phyloP scores from a whole-genome alignment of 2,797 vertebrate species.

The Halcyon chelicuti region DNA sequence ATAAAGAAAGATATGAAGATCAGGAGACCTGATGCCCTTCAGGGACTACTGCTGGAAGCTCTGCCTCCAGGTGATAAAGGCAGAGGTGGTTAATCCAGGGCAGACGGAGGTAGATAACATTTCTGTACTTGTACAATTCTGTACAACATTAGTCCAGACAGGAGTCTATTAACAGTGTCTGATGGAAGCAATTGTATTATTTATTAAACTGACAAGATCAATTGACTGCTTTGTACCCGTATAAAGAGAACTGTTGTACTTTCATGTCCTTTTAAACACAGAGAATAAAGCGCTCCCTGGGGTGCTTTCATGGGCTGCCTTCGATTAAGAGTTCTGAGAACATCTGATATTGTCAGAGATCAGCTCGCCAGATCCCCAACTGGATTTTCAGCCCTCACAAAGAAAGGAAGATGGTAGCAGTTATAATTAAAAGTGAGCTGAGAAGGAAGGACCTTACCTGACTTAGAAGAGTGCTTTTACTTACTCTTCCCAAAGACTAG shows the following conservation, averaged over 20 bases:
- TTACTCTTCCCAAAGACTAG: slow-evolving; percentile 39
- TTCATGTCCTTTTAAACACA: slow-evolving; percentile 73
- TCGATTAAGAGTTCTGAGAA: slow-evolving; percentile 68
- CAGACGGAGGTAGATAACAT: not conserved
- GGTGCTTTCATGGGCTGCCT: slow-evolving; percentile 66
- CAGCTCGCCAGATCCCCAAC: slow-evolving; percentile 37
- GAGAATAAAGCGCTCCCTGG: slow-evolving; percentile 57
- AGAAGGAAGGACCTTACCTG: slow-evolving; percentile 44
- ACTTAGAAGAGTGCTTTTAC: slow-evolving; percentile 36
- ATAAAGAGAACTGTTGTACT: slow-evolving; percentile 62
- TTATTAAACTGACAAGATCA: slow-evolving; percentile 75
- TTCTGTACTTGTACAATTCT: slow-evolving; percentile 56
- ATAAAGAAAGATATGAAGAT: slow-evolving; percentile 30
- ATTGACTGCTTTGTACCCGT: slow-evolving; percentile 57
- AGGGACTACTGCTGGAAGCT: slow-evolving; percentile 5
- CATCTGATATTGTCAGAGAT: slow-evolving; percentile 63
- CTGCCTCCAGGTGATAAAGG: slow-evolving; percentile 38
- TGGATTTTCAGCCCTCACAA: slow-evolving; percentile 45
- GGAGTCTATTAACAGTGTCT: slow-evolving; percentile 70
- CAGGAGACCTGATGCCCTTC: not conserved
- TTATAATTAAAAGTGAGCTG: slow-evolving; percentile 57
- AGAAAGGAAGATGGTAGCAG: slow-evolving; percentile 40
- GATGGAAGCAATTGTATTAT: slow-evolving; percentile 73
- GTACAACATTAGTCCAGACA: slow-evolving; percentile 66
- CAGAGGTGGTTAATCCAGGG: slow-evolving; percentile 38